A percentile compares a stretch with the other conserved stretches of the same genome.
Conservation (phyloP, 1,140 invertebrate species). For the Ditylenchus dipsaci region DNA sequence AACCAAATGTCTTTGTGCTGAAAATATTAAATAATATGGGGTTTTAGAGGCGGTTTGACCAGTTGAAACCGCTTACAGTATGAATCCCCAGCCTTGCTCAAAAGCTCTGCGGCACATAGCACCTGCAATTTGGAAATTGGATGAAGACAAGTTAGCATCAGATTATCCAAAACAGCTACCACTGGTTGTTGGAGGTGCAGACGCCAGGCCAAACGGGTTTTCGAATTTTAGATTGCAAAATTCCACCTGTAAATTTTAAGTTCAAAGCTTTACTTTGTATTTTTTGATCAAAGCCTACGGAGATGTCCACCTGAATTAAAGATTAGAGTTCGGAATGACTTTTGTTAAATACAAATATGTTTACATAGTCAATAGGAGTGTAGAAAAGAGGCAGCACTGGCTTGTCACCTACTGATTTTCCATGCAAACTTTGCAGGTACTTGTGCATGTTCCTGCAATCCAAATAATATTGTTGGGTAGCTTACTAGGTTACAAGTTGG, state of each 20-base stretch:
- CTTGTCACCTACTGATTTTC: conserved; percentile 65
- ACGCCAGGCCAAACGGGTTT: conserved; percentile 94
- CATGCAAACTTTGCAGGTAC: conserved; percentile 71
- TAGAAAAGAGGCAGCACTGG: conserved; percentile 82
- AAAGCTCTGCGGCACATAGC: conserved; percentile 85
- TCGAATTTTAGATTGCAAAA: conserved; percentile 87
- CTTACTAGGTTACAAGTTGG: too few species aligned
- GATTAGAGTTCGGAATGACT: neutral
- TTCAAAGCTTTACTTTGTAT: conserved; percentile 97
- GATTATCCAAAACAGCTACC: too few species aligned
- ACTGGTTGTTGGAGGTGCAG: conserved; percentile 84
- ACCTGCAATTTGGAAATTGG: conserved; percentile 61
- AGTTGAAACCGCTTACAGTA: conserved; percentile 62
- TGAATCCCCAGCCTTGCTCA: conserved; percentile 91
- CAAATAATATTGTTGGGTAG: too few species aligned
- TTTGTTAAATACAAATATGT: neutral
- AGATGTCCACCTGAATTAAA: conserved; percentile 71
- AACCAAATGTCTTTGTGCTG: conserved; percentile 82
- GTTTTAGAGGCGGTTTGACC: too few species aligned
- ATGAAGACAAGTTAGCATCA: too few species aligned
- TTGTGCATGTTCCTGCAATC: conserved; percentile 72
- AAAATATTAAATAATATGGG: too few species aligned
- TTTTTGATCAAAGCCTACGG: conserved; percentile 79
- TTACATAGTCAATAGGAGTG: conserved; percentile 76
- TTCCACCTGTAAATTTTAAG: conserved; percentile 73